Base-by-base conservation (phyloP, 2,797 vertebrate genomes). In the Siniperca obscura region DNA sequence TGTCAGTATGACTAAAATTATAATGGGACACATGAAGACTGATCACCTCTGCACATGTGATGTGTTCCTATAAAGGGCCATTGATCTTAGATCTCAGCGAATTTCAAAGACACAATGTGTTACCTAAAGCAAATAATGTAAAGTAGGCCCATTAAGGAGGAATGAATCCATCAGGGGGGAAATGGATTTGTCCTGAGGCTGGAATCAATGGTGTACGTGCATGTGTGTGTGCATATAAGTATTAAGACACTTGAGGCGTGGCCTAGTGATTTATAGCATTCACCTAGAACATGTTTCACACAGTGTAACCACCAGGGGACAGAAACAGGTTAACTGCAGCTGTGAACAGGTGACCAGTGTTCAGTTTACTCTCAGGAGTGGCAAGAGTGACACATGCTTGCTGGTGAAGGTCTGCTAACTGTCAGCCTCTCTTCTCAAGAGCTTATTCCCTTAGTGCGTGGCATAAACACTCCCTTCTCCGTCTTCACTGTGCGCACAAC, bases 81-180 rank as follows among this genome's bases (percentile, higher is more conserved):
- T 95, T 94, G 94, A 96, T 96, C 95, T 94, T 87, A 85, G 91
- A 92, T 92, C 93, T 94, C 91, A 90, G 94, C 85, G 68, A 92
- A 93, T 94, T 93, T 91, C 89, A 91, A 91, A 95, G 93, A 95
- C 91, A 93, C 89, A 87, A 83, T 83, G 89, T 91, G 93, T 95
- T 95, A 95, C 92, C 86, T 87, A 94, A 94, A 94, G 94, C 93
- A 96, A 95, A 96, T 93, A 96, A 96, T 96, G 96, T 95, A 95
- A 96, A 96, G 96, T 95, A 95, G 92, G 83, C 93, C 94, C 94
- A 96, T 96, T 96, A 96, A 94, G 92, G 76, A 90, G 91, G 95
- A 96, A 96, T 96, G 95, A 96, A 96, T 96, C 95, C 94, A 96
- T 96, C 94, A 95, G 88, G 82, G 76, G 82, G 36, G 80, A 87